Base-by-base conservation (phyloP, 2,888 invertebrate genomes). In the Microdon myrmicae region DNA sequence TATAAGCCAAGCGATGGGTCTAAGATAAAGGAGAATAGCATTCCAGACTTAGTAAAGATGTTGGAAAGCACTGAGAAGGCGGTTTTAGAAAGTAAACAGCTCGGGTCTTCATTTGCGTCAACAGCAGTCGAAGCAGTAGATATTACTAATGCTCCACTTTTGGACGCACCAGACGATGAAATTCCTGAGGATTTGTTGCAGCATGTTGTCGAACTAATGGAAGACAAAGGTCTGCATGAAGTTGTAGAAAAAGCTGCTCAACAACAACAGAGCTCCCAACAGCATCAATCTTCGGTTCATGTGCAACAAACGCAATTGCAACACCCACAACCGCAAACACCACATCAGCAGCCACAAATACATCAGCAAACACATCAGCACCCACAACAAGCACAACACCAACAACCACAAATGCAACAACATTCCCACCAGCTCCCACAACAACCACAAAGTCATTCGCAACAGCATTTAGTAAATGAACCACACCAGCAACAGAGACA, bases 171-270 rank as follows among this genome's bases (percentile, higher is more conserved):
- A 70, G 85, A 85, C 67, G 84, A 87, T 74, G 85, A 84, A 16
- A 82, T 89, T 39, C 85, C 88, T 1, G 89, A 88, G 68, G 89
- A 89, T 76, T 82, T 89, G 67, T 75, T 89, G 25, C 86, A 87
- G 81, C 87, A 88, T 77, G 88, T 88, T n/a, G 89, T 88, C 2
- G 86, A 88, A 44, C 79, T 89, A 14, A 88, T 88, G 6, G 73
- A 77, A 23, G 87, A 87, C 51, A 85, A 85, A 72, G 88, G 88
- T 70, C 78, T 89, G 54, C 88, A 88, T 72, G 88, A 88, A 74
- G 88, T 87, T 13, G 87, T 89, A 49, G 88, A 88, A 71, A 88
- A 87, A 60, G 44, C 34, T 23, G 29, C 49, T 4, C 25, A 37
- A 4, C 44, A 53, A 5, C 58, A 58, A 10, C 55, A 59, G 37